Evolutionary conservation across 2,888 invertebrate species (phyloP).

Genomic region (Plebejus anna): DNA sequence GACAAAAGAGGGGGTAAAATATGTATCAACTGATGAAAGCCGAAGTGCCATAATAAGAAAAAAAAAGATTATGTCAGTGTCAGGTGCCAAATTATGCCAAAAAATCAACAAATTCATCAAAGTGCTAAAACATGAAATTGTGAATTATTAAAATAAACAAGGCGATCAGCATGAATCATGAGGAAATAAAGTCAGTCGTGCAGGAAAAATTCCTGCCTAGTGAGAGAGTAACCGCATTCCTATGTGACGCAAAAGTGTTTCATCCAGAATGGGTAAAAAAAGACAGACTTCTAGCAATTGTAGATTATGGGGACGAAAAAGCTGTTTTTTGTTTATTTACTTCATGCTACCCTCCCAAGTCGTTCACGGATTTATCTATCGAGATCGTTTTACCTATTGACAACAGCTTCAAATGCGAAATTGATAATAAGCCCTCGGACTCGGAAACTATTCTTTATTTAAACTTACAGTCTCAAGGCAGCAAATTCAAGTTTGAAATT

Average conservation of each 20-base stretch:
- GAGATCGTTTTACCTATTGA: slow-evolving; percentile 91
- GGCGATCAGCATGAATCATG: slow-evolving; percentile 67
- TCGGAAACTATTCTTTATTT: slow-evolving; percentile 73
- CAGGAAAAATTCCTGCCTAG: slow-evolving; percentile 74
- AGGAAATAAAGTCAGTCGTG: slow-evolving; percentile 69
- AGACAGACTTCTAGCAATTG: slow-evolving; percentile 69
- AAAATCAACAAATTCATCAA: slow-evolving; percentile 29
- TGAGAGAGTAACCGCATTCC: slow-evolving; percentile 69
- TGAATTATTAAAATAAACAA: slow-evolving; percentile 37
- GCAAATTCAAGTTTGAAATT: slow-evolving; percentile 74
- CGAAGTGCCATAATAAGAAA: too few species aligned
- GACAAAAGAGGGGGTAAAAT: too few species aligned
- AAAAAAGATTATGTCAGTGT: not conserved
- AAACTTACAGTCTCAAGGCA: slow-evolving; percentile 68
- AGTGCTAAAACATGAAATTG: slow-evolving; percentile 29
- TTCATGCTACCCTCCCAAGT: slow-evolving; percentile 83
- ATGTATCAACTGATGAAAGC: too few species aligned
- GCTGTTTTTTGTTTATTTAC: slow-evolving; percentile 74
- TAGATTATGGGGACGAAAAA: slow-evolving; percentile 74
- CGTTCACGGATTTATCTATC: slow-evolving; percentile 87
- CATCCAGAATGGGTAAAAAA: slow-evolving; percentile 71
- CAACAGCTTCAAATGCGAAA: slow-evolving; percentile 87
- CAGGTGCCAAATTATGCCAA: not conserved
- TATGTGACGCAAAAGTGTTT: slow-evolving; percentile 70
- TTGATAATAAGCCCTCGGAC: slow-evolving; percentile 81